These are phyloP conservation scores for Hyppa rectilinea DNA, from an alignment of 2,888 invertebrate species.

Conservation along the genomic window DNA sequence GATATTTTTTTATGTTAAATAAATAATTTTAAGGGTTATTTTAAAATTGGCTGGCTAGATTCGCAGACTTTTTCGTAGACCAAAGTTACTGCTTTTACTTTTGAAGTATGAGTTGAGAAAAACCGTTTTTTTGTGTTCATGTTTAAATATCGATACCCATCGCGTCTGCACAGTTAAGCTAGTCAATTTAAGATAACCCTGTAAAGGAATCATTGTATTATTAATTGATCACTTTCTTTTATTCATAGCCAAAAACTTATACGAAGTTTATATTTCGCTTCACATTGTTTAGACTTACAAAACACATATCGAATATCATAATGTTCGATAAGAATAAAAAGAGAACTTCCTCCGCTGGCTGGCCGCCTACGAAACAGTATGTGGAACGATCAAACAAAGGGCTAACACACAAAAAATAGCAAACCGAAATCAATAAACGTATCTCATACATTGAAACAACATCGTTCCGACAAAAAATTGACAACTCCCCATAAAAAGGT, in stretches of 20 bases:
- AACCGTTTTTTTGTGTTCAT: too few relatives aligned
- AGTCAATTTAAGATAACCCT: background rate
- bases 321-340: slow-evolving; percentile 45
- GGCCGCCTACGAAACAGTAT: slow-evolving; percentile 57
- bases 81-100: too few relatives aligned
- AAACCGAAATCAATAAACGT: slow-evolving; percentile 60
- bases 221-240: background rate
- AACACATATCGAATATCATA: slow-evolving; percentile 52
- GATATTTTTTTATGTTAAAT: background rate
- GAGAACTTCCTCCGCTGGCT: slow-evolving; percentile 15
- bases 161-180: background rate
- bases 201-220: background rate
- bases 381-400: slow-evolving; percentile 58
- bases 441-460: slow-evolving; percentile 59
- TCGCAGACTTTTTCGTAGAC: too few relatives aligned
- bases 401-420: slow-evolving; percentile 59
- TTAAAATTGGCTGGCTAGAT: too few relatives aligned
- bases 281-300: slow-evolving; percentile 46
- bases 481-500: slow-evolving; percentile 60
- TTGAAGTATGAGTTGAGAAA: too few relatives aligned
- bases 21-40: too few relatives aligned
- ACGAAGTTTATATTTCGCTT: slow-evolving; percentile 15
- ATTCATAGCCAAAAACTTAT: slow-evolving; percentile 2
- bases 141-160: background rate
- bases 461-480: slow-evolving; percentile 55